Conservation (phyloP, 2,888 invertebrate species). For the Thyatira batis region DNA sequence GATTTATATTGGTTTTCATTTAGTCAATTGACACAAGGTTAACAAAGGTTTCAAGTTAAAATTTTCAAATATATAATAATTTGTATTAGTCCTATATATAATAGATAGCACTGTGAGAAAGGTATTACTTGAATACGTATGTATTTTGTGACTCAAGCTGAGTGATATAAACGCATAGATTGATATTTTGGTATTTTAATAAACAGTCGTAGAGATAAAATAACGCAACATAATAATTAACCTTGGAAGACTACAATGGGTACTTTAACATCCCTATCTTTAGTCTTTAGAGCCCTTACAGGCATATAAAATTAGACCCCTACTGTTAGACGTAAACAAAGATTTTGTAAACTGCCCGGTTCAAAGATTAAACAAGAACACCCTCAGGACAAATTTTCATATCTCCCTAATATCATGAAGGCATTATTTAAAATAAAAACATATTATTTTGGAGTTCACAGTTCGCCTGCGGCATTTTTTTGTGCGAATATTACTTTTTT, state of each 20-base stretch:
- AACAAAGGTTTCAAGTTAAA: too few species aligned
- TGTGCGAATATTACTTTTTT: not conserved
- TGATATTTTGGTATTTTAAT: too few species aligned
- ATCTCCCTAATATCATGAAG: slow-evolving; percentile 65
- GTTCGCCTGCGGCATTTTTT: slow-evolving; percentile 44
- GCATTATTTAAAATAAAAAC: slow-evolving; percentile 65
- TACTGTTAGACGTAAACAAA: slow-evolving; percentile 56
- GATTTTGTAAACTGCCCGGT: slow-evolving; percentile 51
- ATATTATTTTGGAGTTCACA: slow-evolving; percentile 56
- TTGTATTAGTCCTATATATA: too few species aligned
- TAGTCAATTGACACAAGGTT: slow-evolving; percentile 22
- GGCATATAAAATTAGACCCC: slow-evolving; percentile 52
- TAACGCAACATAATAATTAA: too few species aligned
- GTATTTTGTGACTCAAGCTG: too few species aligned
- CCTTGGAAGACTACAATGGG: slow-evolving; percentile 11
- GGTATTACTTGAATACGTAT: too few species aligned
- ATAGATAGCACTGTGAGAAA: too few species aligned
- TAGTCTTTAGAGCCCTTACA: slow-evolving; percentile 23
- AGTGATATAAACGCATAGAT: too few species aligned
- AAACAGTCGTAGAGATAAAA: too few species aligned
- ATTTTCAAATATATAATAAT: too few species aligned
- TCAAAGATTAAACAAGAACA: slow-evolving; percentile 53
- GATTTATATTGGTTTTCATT: slow-evolving; percentile 20
- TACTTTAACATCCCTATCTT: not conserved
- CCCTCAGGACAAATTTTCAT: slow-evolving; percentile 62